A percentile compares a stretch with the other conserved stretches of the same genome.
These are phyloP conservation scores for Craseonycteris thonglongyai DNA, from an alignment of 2,113 vertebrate species.

Conservation along the genomic window DNA sequence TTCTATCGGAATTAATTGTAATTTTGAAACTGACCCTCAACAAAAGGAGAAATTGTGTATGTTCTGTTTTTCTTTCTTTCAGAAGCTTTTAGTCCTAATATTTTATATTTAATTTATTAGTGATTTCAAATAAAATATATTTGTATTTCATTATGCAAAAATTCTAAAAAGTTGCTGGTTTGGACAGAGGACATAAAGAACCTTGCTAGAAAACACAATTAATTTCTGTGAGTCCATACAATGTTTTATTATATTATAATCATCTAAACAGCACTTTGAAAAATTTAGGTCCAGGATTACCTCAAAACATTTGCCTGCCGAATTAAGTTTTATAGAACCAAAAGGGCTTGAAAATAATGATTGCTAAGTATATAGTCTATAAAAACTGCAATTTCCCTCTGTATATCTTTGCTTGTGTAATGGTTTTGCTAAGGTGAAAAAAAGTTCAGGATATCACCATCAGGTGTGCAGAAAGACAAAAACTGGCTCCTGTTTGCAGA, in stretches of 20 bases:
- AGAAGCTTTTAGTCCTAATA: neutral
- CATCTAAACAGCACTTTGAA: neutral
- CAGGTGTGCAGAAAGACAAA: neutral
- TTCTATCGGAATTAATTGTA: neutral
- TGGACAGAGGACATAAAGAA: neutral
- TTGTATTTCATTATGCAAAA: neutral
- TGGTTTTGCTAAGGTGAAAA: neutral
- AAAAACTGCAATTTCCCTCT: neutral
- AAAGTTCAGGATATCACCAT: neutral
- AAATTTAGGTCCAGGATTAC: neutral
- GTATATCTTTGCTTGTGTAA: neutral
- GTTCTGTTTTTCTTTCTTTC: neutral
- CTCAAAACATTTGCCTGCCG: neutral
- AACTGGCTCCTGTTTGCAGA: neutral
- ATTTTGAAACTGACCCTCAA: neutral
- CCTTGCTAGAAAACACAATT: neutral
- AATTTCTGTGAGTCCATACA: conserved; percentile 1
- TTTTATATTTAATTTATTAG: neutral
- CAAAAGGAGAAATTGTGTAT: neutral
- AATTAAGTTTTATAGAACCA: conserved; percentile 7
- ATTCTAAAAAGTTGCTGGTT: neutral
- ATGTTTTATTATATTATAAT: conserved; percentile 8
- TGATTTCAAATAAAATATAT: neutral
- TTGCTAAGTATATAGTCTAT: neutral
- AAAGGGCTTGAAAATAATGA: neutral